Evolutionary conservation across 2,113 vertebrate species (phyloP).

Genomic region (Sardina pilchardus): DNA sequence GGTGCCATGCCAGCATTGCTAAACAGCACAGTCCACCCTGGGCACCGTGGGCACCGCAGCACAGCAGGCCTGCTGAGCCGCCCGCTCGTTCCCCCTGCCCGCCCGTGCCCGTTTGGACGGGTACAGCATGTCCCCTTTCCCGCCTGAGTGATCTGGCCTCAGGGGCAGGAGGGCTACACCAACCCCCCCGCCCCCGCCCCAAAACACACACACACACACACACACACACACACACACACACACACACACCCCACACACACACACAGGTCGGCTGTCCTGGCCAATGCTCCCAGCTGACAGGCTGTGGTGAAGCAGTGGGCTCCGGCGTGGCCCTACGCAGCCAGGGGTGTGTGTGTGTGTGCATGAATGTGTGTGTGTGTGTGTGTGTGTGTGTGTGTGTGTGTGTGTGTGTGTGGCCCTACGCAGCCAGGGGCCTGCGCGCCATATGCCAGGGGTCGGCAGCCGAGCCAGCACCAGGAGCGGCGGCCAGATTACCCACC

Average conservation of each 20-base stretch:
- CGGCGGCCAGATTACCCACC: slow-evolving; percentile 56
- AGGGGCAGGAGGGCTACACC: slow-evolving; percentile 7
- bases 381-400: too few relatives aligned
- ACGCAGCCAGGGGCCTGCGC: slow-evolving; percentile 56
- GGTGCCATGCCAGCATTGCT: background rate
- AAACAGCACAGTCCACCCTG: background rate
- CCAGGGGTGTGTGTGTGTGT: too few relatives aligned
- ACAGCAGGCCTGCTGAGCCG: background rate
- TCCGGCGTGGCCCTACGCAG: slow-evolving; percentile 55
- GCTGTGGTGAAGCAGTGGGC: slow-evolving; percentile 52
- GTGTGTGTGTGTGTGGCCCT: too few relatives aligned
- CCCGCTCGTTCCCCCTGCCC: background rate
- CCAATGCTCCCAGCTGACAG: slow-evolving; percentile 41
- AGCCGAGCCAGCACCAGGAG: slow-evolving; percentile 56
- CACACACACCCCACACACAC: background rate
- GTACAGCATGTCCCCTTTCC: slow-evolving; percentile 12
- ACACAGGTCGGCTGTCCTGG: slow-evolving; percentile 34
- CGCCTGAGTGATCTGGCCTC: slow-evolving; percentile 14
- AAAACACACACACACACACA: background rate
- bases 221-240: slow-evolving; percentile 27
- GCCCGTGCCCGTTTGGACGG: background rate
- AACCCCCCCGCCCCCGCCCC: background rate
- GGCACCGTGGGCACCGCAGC: background rate
- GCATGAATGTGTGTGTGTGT: too few relatives aligned
- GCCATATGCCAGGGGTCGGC: slow-evolving; percentile 68